Evolutionary conservation across 2,888 invertebrate species (phyloP).

Genomic region (Polymixis lichenea): DNA sequence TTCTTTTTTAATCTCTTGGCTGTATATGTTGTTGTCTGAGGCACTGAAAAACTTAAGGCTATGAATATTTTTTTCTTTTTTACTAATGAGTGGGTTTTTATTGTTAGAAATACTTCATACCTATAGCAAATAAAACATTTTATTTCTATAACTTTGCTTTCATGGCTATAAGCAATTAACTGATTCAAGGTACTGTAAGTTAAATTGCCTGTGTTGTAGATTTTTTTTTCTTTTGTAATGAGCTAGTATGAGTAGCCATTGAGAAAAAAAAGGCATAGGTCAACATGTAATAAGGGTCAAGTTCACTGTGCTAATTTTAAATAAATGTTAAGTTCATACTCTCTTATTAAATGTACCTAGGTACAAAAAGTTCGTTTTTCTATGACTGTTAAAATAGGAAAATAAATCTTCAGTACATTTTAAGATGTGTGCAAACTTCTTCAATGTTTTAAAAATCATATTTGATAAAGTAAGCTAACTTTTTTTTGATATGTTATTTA

Average conservation of each 20-base stretch:
- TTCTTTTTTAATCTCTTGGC: constrained; percentile 40
- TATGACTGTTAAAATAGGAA: background rate
- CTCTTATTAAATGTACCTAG: background rate
- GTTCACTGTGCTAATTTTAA: background rate
- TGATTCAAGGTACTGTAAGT: constrained; percentile 31
- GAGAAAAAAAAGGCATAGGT: constrained; percentile 17
- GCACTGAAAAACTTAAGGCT: background rate
- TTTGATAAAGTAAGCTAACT: background rate
- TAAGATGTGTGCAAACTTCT: background rate
- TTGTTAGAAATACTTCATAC: constrained; percentile 19
- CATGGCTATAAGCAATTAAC: constrained; percentile 28
- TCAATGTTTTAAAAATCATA: background rate
- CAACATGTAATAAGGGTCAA: background rate
- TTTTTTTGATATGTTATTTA: too few species aligned
- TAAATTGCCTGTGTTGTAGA: constrained; percentile 12
- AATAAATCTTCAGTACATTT: background rate
- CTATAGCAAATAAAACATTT: background rate
- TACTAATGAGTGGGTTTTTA: constrained; percentile 37
- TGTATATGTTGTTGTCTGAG: background rate
- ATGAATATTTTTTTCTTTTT: constrained; percentile 8
- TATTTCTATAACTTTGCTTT: constrained; percentile 26
- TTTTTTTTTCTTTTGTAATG: constrained; percentile 5
- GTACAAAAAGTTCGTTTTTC: too few species aligned
- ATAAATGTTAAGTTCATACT: background rate
- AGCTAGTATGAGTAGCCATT: background rate